Base-by-base conservation (phyloP, 2,888 invertebrate genomes). In the Nomada fucata region DNA sequence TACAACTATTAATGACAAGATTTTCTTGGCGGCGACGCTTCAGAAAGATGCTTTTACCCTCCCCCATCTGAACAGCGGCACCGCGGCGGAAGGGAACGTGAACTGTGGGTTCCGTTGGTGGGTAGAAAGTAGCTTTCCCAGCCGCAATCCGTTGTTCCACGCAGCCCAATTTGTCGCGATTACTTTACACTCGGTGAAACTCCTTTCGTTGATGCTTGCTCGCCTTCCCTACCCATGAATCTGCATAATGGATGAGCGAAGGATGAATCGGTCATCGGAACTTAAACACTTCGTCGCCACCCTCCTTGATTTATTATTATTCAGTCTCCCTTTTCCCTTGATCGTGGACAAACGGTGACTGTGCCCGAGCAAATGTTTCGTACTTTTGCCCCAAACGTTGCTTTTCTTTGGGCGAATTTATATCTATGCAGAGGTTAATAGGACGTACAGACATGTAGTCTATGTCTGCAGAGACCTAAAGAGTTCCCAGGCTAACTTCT, bases 1-100 rank as follows among this genome's bases (percentile, higher is more conserved):
- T 87, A 84, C 80, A 68, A 87, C 86, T 82, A 89, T 89, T 89
- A 89, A 89, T 89, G 85, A 88, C 64, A 72, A 83, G 83, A 89
- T 88, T 84, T 87, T 71, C 88, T 76, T 79, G 76, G 81, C 84
- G 76, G 77, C 72, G 44, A 50, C 29, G 44, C 23, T 63, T 61
- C 10, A 18, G 47, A 44, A 26, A n/a, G 29, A 29, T 20, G 13
- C 60, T 61, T 71, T 67, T 64, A 68, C 75, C 60, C 52, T 47
- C 42, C 26, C 15, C 42, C 15, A 42, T 13, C 57, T 57, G 3
- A 36, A 36, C 36, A 36, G 36, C 36, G 36, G 36, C 36, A n/a
- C 23, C 18, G 29, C 42, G 42, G 44, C 10, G 36, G 61, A 65
- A 55, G 59, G 61, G 44, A 53, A 61, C 60, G 47, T 71, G 84